phyloP scores from a whole-genome alignment of 1,140 invertebrate genomes.

The Dinothrombium tinctorium region DNA sequence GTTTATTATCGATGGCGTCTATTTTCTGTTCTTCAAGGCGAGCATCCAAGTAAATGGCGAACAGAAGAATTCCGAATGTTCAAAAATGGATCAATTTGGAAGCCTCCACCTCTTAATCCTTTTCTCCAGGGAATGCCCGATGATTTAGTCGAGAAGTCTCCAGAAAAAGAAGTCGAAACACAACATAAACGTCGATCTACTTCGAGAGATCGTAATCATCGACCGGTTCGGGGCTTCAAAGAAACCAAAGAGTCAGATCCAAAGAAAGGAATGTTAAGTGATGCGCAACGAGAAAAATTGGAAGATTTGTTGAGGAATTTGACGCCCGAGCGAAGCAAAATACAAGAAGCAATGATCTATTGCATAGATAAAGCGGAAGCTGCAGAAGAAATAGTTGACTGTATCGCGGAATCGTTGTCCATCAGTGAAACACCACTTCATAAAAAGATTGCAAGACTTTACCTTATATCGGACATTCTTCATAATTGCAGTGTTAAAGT shows the following conservation, averaged over 20 bases:
- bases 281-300: conserved; percentile 61
- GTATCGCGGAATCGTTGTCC: conserved; percentile 56
- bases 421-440: conserved; percentile 51
- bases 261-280: conserved; percentile 46
- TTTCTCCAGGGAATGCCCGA: conserved; percentile 49
- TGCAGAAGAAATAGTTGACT: conserved; percentile 81
- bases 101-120: conserved; percentile 72
- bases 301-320: conserved; percentile 73
- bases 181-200: neutral
- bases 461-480: conserved; percentile 86
- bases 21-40: conserved; percentile 86
- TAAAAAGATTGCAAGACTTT: conserved; percentile 79
- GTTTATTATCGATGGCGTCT: conserved; percentile 98
- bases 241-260: neutral
- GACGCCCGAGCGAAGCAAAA: conserved; percentile 53
- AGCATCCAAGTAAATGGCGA: conserved; percentile 72
- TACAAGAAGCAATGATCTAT: conserved; percentile 92
- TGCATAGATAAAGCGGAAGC: conserved; percentile 95
- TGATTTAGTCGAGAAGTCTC: conserved; percentile 22
- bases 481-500: conserved; percentile 92
- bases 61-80: conserved; percentile 95
- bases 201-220: neutral
- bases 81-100: conserved; percentile 79
- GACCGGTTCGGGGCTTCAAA: conserved; percentile 16
- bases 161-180: neutral